These are phyloP conservation scores for Gambusia affinis DNA, from an alignment of 2,113 vertebrate species.

Conservation along the genomic window DNA sequence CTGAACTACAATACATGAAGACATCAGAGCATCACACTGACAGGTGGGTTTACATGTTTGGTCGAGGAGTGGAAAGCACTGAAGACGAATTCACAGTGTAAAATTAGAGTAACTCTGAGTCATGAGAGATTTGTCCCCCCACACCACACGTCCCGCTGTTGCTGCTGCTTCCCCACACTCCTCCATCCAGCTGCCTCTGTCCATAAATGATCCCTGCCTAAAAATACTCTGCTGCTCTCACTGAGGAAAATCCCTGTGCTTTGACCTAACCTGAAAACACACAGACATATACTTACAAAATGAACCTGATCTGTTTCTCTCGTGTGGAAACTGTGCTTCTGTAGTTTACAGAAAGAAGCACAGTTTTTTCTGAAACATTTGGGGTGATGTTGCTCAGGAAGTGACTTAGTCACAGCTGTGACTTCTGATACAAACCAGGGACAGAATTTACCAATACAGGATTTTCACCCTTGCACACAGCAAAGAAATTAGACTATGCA, in stretches of 20 bases:
- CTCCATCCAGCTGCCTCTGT: constrained; percentile 76
- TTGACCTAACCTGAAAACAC: constrained; percentile 42
- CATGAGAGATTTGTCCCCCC: constrained; percentile 49
- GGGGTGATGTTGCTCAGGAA: constrained; percentile 41
- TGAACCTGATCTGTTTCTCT: constrained; percentile 1
- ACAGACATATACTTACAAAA: constrained; percentile 15
- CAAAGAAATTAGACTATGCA: neutral
- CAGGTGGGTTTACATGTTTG: constrained; percentile 1
- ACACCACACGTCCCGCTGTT: neutral
- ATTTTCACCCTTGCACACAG: neutral
- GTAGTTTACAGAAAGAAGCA: constrained; percentile 31
- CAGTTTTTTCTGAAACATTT: constrained; percentile 7
- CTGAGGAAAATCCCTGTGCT: constrained; percentile 72
- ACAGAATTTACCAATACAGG: neutral
- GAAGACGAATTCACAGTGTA: constrained; percentile 23
- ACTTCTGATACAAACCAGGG: neutral
- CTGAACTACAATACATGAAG: neutral
- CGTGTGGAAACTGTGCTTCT: constrained; percentile 55
- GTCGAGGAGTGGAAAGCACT: constrained; percentile 5
- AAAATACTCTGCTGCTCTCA: constrained; percentile 77
- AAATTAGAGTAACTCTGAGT: constrained; percentile 66
- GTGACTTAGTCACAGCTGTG: constrained; percentile 21
- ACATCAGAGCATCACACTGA: neutral
- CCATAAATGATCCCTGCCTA: constrained; percentile 72
- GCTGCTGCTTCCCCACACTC: constrained; percentile 30